Evolutionary conservation across 2,113 vertebrate genomes (phyloP).

Genomic region (Bubo scandiacus): DNA sequence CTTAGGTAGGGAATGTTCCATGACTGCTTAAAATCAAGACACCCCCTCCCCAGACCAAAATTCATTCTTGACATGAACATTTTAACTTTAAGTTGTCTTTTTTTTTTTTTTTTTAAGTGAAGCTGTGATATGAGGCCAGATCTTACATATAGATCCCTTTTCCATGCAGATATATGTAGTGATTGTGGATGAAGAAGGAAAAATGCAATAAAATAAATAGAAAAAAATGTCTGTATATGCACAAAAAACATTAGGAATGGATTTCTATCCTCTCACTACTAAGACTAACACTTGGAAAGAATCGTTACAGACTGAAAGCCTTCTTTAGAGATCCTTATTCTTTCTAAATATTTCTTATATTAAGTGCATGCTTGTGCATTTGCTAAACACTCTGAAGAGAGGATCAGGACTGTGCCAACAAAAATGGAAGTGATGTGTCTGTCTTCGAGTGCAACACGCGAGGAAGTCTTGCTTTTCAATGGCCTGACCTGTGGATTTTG

Average conservation of each 20-base stretch:
- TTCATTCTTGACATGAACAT: not conserved
- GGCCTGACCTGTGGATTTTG: not conserved
- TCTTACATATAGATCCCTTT: not conserved
- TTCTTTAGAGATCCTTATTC: not conserved
- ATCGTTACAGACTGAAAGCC: not conserved
- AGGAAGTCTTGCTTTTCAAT: not conserved
- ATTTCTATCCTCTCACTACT: not conserved
- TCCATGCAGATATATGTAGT: not conserved
- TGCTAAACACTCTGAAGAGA: not conserved
- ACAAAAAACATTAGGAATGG: not conserved
- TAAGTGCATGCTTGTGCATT: not conserved
- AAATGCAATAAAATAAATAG: not conserved
- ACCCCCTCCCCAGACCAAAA: fast-evolving
- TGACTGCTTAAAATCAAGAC: not conserved
- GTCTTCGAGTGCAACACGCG: not conserved
- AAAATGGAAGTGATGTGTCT: not conserved
- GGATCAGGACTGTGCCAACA: not conserved
- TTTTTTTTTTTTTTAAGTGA: not conserved
- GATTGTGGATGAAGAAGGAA: not conserved
- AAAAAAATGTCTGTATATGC: not conserved
- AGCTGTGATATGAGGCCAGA: not conserved
- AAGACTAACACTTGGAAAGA: not conserved
- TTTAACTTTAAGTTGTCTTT: not conserved
- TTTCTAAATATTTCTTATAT: not conserved
- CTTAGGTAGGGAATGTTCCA: not conserved